Base-by-base conservation (phyloP, 2,888 invertebrate species). In the Horisme vitalbata region DNA sequence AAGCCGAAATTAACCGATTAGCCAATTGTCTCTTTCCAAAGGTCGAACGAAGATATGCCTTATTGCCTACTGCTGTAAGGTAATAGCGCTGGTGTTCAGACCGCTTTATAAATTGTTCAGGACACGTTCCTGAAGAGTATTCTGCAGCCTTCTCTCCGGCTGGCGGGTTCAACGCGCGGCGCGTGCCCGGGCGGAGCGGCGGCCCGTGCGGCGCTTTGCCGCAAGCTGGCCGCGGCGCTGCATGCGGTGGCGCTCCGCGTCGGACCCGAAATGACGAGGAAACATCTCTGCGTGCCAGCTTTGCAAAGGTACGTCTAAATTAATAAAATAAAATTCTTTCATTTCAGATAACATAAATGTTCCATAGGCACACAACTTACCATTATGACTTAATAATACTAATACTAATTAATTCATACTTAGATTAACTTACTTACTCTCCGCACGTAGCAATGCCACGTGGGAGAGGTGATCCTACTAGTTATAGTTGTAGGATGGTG, bases 51-150 rank as follows among this genome's bases (percentile, higher is more conserved):
- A n/a, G n/a, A n/a, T n/a, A n/a, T n/a, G n/a, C n/a, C n/a, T n/a
- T n/a, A n/a, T n/a, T n/a, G n/a, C n/a, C n/a, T n/a, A n/a, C 2
- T 18, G 2, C 5, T 20, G 10, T 14, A n/a, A 23, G 3, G 2
- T 18, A n/a, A 8, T n/a, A 23, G n/a, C 4, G 1, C 1, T 6
- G 6, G 3, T n/a, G n/a, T 23, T 7, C 3, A n/a, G 11, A 10
- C 5, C 6, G 6, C 6, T 6, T 5, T 10, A 11, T 26, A 6
- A 5, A 9, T 12, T 6, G 9, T 18, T 13, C 84, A 98, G 95
- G 98, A 98, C 68, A 94, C 93, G 0, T 93, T 99, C 46, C 90
- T 98, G 11, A 94, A 94, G 66, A 93, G 94, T 12, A 95, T 98
- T 32, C 79, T 99, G 0, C 93, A 95, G 69, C 98, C 98, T 8